A percentile compares a stretch with the other conserved stretches of the same genome.
These are phyloP conservation scores for Lochmaea capreae DNA, from an alignment of 2,888 invertebrate species.

Conservation along the genomic window DNA sequence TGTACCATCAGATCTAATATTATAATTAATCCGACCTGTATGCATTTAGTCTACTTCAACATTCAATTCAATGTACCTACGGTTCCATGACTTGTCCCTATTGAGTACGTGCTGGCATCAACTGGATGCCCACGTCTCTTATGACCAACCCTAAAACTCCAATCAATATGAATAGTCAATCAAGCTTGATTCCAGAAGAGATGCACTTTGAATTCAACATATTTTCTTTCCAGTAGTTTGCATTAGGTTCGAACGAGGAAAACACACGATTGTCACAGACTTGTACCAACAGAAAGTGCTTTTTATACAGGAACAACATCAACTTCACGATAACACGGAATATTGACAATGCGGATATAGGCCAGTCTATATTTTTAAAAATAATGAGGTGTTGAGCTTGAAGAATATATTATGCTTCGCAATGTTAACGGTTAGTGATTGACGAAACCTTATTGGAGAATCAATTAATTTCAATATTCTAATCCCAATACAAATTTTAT, in stretches of 20 bases:
- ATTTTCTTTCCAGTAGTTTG: conserved; percentile 36
- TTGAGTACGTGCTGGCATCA: neutral
- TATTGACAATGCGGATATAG: neutral
- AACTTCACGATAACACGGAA: conserved; percentile 31
- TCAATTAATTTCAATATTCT: no score
- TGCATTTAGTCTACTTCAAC: neutral
- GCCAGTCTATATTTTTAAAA: neutral
- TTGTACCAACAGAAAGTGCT: conserved; percentile 39
- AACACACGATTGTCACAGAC: conserved; percentile 47
- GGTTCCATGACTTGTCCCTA: neutral
- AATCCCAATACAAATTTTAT: no score
- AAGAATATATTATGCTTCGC: no score
- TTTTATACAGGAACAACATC: conserved; percentile 33
- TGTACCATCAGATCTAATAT: no score
- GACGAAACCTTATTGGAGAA: no score
- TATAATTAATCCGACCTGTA: neutral
- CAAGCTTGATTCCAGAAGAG: conserved; percentile 35
- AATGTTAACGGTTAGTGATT: no score
- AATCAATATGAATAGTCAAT: conserved; percentile 43
- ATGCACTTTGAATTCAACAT: conserved; percentile 50
- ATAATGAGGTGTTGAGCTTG: no score
- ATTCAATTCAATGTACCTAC: neutral
- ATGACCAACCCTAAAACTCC: conserved; percentile 18
- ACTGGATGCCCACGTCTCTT: neutral
- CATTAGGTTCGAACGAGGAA: conserved; percentile 37